Base-by-base conservation (phyloP, 2,113 vertebrate genomes). In the Callithrix jacchus region DNA sequence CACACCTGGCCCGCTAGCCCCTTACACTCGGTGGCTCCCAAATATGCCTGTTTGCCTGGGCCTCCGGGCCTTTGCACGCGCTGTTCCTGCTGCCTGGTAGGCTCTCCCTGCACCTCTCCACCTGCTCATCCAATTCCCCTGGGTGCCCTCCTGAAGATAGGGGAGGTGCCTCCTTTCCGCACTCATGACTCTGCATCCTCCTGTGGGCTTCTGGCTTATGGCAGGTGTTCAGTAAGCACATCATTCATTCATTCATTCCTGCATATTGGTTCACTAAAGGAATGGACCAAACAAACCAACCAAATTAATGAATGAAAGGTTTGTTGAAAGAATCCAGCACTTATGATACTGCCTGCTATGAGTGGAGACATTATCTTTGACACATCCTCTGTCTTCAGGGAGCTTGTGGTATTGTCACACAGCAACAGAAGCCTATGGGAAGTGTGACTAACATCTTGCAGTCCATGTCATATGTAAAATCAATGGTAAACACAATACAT, bases 1-100 rank as follows among this genome's bases (percentile, higher is more conserved):
- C 17, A 7, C 20, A 0, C 27, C 40, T 3, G 1, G 25, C 32
- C 47, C 2, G 0, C 20, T 6, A 1, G 16, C 11, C n/a, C 49
- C 56, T 85, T 25, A 11, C 16, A 2, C 73, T 42, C 12, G 13
- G 64, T 2, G 8, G n/a, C 32, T 16, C 73, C 54, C 52, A 6
- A 9, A 17, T 49, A 16, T 0, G 20, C 12, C 85, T 35, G 66
- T 64, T 4, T 13, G 12, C 37, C 40, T 1, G 0, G 1, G 52
- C 73, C 90, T 86, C 85, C 12, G 18, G 85, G 2, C 90, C 73
- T n/a, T 73, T 30, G 86, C 80, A 81, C 4, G 0, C 25, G 6
- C 49, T 23, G 12, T n/a, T 23, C 64, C 0, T 8, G 13, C 95
- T 40, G 42, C 76, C n/a, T n/a, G 40, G 77, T 21, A 37, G 13